Conservation (phyloP, 2,888 invertebrate genomes). For the Drosophila falleni region DNA sequence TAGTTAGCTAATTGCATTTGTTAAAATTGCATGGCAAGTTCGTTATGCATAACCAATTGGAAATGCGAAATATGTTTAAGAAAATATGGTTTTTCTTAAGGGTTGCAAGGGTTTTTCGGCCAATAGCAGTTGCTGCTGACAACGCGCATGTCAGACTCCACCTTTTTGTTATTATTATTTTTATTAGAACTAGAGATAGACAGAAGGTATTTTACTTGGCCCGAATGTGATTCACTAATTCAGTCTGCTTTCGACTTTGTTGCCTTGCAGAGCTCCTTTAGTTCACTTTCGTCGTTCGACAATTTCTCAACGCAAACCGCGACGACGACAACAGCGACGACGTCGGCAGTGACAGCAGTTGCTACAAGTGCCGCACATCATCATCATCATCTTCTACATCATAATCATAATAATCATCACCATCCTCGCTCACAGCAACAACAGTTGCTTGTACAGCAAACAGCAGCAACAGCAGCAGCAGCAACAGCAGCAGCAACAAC, state of each 20-base stretch:
- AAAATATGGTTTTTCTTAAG: constrained; percentile 29
- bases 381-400: constrained; percentile 65
- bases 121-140: constrained; percentile 52
- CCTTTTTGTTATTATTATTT: constrained; percentile 28
- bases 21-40: constrained; percentile 11
- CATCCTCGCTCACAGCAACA: constrained; percentile 72
- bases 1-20: constrained; percentile 49
- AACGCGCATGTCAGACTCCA: constrained; percentile 74
- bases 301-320: constrained; percentile 84
- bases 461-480: constrained; percentile 64
- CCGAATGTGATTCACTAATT: constrained; percentile 48
- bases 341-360: constrained; percentile 58
- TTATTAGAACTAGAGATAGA: constrained; percentile 15
- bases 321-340: constrained; percentile 65
- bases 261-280: constrained; percentile 85
- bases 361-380: constrained; percentile 68
- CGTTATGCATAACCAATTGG: constrained; percentile 68
- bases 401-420: constrained; percentile 69
- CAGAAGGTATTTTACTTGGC: constrained; percentile 5
- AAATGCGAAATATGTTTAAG: constrained; percentile 25
- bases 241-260: constrained; percentile 68
- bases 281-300: constrained; percentile 85
- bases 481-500: constrained; percentile 63
- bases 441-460: constrained; percentile 74
- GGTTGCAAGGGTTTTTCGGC: constrained; percentile 59